These are phyloP conservation scores for Narcine bancroftii DNA, from an alignment of 2,113 vertebrate genomes.

Conservation along the genomic window DNA sequence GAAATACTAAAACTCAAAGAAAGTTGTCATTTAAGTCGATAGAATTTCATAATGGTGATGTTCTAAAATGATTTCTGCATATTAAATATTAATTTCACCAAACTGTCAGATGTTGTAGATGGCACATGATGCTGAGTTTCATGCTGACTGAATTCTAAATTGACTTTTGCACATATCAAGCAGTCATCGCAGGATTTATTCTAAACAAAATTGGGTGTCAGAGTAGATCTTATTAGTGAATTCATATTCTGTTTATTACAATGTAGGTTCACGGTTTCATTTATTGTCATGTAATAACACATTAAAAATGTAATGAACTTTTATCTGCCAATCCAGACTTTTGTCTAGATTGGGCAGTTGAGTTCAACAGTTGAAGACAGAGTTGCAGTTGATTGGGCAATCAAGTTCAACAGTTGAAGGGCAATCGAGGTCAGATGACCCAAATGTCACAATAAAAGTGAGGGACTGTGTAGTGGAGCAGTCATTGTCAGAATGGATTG, in stretches of 20 bases:
- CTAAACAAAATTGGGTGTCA: neutral
- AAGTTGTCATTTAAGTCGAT: neutral
- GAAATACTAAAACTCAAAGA: neutral
- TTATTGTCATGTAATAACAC: too few species aligned
- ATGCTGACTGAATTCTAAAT: neutral
- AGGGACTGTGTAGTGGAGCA: too few species aligned
- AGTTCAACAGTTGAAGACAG: too few species aligned
- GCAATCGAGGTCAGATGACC: too few species aligned
- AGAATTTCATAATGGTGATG: neutral
- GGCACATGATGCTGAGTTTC: neutral
- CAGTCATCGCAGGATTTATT: neutral
- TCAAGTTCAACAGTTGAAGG: too few species aligned
- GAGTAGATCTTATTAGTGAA: neutral
- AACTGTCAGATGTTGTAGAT: neutral
- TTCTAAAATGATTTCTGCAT: neutral
- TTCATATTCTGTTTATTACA: neutral
- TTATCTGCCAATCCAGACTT: too few species aligned
- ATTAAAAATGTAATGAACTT: too few species aligned
- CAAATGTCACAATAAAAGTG: too few species aligned
- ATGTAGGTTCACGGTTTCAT: too few species aligned
- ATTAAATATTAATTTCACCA: slow-evolving; percentile 11
- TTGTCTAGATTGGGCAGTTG: too few species aligned
- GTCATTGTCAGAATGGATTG: too few species aligned
- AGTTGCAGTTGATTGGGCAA: too few species aligned
- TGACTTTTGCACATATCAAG: neutral